These are phyloP conservation scores for Chlorodrepanis virens DNA, from an alignment of 2,113 vertebrate genomes.

Conservation along the genomic window DNA sequence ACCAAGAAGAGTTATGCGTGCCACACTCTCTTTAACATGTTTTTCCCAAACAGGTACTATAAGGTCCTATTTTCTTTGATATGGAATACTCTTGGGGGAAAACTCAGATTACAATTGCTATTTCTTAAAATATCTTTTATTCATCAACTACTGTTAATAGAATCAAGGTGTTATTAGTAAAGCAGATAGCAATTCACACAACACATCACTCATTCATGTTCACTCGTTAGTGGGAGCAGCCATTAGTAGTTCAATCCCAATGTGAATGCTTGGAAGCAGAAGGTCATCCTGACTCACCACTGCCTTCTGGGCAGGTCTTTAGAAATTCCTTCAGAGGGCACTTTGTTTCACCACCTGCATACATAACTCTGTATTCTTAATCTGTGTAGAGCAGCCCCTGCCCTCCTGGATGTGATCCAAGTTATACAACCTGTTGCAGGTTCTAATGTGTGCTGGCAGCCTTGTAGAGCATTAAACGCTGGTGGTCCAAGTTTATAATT, in stretches of 20 bases:
- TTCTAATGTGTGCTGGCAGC: background rate
- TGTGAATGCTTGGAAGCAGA: background rate
- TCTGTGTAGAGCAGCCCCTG: background rate
- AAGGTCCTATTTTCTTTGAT: background rate
- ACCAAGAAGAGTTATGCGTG: background rate
- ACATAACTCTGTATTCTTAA: background rate
- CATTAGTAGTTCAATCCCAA: background rate
- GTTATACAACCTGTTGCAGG: background rate
- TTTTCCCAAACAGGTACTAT: background rate
- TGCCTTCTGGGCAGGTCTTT: background rate
- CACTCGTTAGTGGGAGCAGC: background rate
- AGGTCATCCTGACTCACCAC: background rate
- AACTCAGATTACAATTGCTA: background rate
- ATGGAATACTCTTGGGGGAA: background rate
- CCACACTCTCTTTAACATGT: background rate
- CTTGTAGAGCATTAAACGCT: background rate
- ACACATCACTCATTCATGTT: background rate
- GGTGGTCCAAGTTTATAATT: background rate
- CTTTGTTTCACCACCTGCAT: background rate
- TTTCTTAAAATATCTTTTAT: background rate
- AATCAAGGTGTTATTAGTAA: background rate
- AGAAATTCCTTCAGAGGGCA: background rate
- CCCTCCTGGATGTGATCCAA: background rate
- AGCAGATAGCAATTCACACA: background rate
- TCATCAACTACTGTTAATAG: background rate